Evolutionary conservation across 2,797 vertebrate genomes (phyloP).

Genomic region (Apogon hyalosoma): DNA sequence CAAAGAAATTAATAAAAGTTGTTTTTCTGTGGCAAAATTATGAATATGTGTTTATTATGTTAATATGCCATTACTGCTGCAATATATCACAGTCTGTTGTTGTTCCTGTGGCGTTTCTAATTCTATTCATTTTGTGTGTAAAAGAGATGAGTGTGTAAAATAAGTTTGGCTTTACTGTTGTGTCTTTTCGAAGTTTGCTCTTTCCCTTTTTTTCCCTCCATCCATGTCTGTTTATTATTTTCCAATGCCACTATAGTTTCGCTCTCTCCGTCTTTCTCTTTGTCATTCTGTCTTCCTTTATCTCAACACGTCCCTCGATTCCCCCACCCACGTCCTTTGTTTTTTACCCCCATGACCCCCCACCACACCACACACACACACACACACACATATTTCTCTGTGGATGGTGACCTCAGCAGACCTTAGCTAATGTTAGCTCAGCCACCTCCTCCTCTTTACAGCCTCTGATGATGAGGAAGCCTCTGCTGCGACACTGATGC

Average conservation of each 20-base stretch:
- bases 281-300: conserved; percentile 22
- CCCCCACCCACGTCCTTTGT: not conserved
- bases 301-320: conserved; percentile 13
- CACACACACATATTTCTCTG: conserved; percentile 63
- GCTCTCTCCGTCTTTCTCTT: not conserved
- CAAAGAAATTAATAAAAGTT: conserved; percentile 16
- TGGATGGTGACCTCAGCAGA: conserved; percentile 80
- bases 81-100: conserved; percentile 4
- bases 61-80: conserved; percentile 1
- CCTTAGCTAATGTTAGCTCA: conserved; percentile 96
- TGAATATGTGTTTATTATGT: conserved; percentile 10
- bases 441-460: conserved; percentile 98
- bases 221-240: conserved; percentile 31
- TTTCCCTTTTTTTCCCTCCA: conserved; percentile 22
- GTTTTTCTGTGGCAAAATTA: conserved; percentile 13
- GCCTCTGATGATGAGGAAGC: conserved; percentile 97
- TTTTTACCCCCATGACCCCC: conserved; percentile 37
- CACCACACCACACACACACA: conserved; percentile 9
- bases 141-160: conserved; percentile 29
- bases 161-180: conserved; percentile 23
- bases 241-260: not conserved
- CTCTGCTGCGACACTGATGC: conserved; percentile 90
- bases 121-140: conserved; percentile 10
- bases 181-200: conserved; percentile 38
- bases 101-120: conserved; percentile 4